These are phyloP conservation scores for Promerops cafer DNA, from an alignment of 2,113 vertebrate genomes.

Conservation along the genomic window DNA sequence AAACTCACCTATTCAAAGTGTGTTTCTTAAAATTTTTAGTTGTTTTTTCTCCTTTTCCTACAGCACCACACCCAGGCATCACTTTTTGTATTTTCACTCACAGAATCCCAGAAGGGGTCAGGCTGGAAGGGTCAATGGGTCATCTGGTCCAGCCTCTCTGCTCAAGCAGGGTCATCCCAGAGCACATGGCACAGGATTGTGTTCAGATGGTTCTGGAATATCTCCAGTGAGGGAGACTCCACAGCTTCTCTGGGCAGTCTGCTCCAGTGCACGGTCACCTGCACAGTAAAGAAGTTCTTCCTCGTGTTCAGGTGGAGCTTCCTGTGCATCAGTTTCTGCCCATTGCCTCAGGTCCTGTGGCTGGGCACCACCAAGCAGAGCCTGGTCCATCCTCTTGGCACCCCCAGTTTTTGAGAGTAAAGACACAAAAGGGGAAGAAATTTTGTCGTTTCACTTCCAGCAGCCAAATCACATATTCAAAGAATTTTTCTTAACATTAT, in stretches of 20 bases:
- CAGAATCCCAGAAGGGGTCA: not conserved
- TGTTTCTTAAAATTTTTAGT: not conserved
- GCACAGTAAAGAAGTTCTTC: not conserved
- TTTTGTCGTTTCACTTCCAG: not conserved
- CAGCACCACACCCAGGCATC: not conserved
- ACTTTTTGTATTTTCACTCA: not conserved
- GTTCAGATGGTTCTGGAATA: not conserved
- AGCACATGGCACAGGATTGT: not conserved
- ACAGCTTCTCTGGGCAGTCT: not conserved
- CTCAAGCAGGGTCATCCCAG: not conserved
- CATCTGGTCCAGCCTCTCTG: not conserved
- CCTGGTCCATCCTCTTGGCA: not conserved
- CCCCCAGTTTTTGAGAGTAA: not conserved
- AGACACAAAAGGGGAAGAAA: not conserved
- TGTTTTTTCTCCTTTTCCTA: not conserved
- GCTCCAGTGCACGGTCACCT: not conserved
- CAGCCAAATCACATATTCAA: not conserved
- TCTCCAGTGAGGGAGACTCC: not conserved
- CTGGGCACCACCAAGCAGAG: rapidly evolving
- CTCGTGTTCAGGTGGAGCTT: not conserved
- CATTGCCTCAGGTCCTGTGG: rapidly evolving
- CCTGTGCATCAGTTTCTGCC: not conserved
- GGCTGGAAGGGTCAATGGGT: not conserved
- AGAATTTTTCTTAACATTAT: not conserved
- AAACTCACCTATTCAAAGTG: not conserved